These are phyloP conservation scores for Propithecus perrieri DNA, from an alignment of 2,797 vertebrate species.

Conservation along the genomic window DNA sequence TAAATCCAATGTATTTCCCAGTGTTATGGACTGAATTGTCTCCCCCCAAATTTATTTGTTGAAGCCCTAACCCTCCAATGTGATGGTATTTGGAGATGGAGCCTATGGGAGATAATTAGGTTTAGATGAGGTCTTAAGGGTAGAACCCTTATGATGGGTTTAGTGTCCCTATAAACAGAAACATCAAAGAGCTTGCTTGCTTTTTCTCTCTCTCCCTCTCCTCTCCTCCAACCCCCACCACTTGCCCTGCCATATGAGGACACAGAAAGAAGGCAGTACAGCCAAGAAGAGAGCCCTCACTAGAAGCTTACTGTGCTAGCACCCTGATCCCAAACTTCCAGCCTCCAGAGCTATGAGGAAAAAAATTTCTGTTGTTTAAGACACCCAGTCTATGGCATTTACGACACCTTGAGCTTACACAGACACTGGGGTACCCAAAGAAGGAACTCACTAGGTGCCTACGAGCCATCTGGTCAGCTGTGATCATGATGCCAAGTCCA, in stretches of 20 bases:
- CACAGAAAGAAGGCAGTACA: not conserved
- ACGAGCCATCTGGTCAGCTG: not conserved
- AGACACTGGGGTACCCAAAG: not conserved
- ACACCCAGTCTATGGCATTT: not conserved
- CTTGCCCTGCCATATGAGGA: not conserved
- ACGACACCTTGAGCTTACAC: not conserved
- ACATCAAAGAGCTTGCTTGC: not conserved
- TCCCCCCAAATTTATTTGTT: not conserved
- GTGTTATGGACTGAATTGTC: not conserved
- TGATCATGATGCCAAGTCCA: not conserved
- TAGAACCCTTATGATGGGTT: too few relatives aligned
- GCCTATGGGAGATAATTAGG: not conserved
- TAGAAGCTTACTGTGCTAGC: not conserved
- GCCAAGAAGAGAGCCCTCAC: not conserved
- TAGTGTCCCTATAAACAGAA: not conserved
- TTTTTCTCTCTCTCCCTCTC: not conserved
- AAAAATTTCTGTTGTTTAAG: not conserved
- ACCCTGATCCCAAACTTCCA: not conserved
- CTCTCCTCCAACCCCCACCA: too few relatives aligned
- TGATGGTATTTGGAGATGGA: not conserved
- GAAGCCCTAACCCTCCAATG: not conserved
- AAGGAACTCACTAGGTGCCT: not conserved
- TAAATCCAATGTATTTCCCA: not conserved
- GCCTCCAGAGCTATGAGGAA: not conserved
- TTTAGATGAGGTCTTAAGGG: not conserved